Percentiles rank a stretch among this genome's conserved stretches.
These are phyloP conservation scores for Helobdella robusta DNA, from an alignment of 2,888 invertebrate genomes.

Conservation along the genomic window DNA sequence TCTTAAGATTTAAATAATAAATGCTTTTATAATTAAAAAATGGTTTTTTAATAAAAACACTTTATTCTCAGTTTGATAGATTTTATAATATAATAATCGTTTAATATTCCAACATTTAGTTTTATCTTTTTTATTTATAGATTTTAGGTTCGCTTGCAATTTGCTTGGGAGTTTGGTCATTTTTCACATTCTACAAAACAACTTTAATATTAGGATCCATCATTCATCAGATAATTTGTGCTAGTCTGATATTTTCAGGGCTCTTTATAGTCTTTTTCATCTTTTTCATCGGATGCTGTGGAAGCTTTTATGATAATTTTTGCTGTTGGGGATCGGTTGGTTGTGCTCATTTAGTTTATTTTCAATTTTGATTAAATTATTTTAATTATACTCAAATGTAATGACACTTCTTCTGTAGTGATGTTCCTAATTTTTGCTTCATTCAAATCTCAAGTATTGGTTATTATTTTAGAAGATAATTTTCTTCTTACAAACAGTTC, in stretches of 20 bases:
- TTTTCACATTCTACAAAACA: conserved; percentile 13
- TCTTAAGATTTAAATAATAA: background rate
- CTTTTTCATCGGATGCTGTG: conserved; percentile 8
- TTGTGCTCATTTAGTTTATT: background rate
- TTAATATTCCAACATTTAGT: no score
- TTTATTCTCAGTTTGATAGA: background rate
- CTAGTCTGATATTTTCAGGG: background rate
- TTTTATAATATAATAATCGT: no score
- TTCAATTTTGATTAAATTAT: background rate
- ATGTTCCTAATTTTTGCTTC: background rate
- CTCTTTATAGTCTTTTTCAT: conserved; percentile 12
- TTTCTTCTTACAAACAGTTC: conserved; percentile 2
- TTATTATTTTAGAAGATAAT: background rate
- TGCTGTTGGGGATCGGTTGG: conserved; percentile 8
- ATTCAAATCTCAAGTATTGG: no score
- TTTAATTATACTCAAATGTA: background rate
- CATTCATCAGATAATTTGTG: background rate
- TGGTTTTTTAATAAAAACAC: background rate
- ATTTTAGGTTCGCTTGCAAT: background rate
- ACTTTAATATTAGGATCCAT: conserved; percentile 6
- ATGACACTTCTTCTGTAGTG: background rate
- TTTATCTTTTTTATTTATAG: no score
- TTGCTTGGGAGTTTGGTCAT: conserved; percentile 17
- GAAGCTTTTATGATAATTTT: conserved; percentile 11
- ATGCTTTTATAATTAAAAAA: background rate